Evolutionary conservation across 2,888 invertebrate species (phyloP).

Genomic region (Dryobotodes eremita): DNA sequence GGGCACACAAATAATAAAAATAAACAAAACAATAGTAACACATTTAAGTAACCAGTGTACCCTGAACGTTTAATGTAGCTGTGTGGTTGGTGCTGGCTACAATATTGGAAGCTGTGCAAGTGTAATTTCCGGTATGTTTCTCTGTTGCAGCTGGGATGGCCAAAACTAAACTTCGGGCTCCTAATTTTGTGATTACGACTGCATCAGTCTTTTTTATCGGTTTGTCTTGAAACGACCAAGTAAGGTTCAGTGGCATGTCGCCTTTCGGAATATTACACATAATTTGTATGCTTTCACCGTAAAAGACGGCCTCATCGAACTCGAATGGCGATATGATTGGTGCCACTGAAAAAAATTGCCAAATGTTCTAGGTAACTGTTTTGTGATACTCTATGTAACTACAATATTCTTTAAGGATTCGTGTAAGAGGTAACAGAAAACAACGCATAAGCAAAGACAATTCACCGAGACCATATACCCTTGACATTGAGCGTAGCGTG

Average conservation of each 20-base stretch:
- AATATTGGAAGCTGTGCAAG: slow-evolving; percentile 93
- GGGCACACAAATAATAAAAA: slow-evolving; percentile 74
- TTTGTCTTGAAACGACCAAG: slow-evolving; percentile 93
- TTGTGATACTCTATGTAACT: slow-evolving; percentile 37
- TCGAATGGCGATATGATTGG: slow-evolving; percentile 91
- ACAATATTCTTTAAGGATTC: slow-evolving; percentile 52
- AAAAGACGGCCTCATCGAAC: slow-evolving; percentile 90
- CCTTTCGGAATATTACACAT: slow-evolving; percentile 92
- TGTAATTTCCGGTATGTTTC: slow-evolving; percentile 94
- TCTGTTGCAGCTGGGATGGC: slow-evolving; percentile 93
- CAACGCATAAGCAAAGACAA: slow-evolving; percentile 80
- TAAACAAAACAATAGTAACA: slow-evolving; percentile 73
- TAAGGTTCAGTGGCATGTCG: slow-evolving; percentile 93
- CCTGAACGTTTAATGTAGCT: slow-evolving; percentile 92
- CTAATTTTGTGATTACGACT: slow-evolving; percentile 90
- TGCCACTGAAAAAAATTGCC: slow-evolving; percentile 88
- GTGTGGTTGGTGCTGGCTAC: slow-evolving; percentile 92
- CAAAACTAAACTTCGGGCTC: slow-evolving; percentile 91
- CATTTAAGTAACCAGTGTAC: slow-evolving; percentile 84
- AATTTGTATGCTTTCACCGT: slow-evolving; percentile 91
- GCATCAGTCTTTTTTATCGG: slow-evolving; percentile 84
- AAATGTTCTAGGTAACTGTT: slow-evolving; percentile 45
- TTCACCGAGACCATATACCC: slow-evolving; percentile 87
- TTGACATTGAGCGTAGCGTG: slow-evolving; percentile 92
- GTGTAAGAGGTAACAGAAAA: slow-evolving; percentile 69